phyloP scores from a whole-genome alignment of 2,888 invertebrate species.

The Dione juno region DNA sequence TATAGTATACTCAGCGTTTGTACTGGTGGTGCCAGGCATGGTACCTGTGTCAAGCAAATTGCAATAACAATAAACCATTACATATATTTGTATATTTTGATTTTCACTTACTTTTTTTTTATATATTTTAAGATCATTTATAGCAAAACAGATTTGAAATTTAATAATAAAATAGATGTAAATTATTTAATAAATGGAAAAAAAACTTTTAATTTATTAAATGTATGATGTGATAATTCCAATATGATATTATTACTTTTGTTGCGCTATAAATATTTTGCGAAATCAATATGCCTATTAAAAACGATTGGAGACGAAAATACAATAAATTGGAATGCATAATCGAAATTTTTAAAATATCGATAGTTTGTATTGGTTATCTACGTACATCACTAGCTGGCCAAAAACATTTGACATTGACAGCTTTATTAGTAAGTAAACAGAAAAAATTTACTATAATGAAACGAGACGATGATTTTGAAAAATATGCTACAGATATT shows the following conservation, averaged over 20 bases:
- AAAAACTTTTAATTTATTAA: no score
- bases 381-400: background rate
- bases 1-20: conserved; percentile 13
- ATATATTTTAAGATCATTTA: background rate
- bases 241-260: background rate
- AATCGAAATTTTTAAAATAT: conserved; percentile 1
- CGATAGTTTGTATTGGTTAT: background rate
- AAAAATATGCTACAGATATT: conserved; percentile 67
- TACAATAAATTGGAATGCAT: background rate
- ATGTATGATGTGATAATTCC: background rate
- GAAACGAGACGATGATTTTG: conserved; percentile 53
- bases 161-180: no score
- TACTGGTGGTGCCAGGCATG: conserved; percentile 3
- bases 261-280: background rate
- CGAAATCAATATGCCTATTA: background rate
- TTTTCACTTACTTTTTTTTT: conserved; percentile 6
- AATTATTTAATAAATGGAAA: no score
- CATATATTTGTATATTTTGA: conserved; percentile 27
- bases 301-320: background rate
- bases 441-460: background rate
- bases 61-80: conserved; percentile 27
- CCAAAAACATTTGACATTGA: conserved; percentile 4
- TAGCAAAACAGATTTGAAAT: background rate
- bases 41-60: conserved; percentile 17
- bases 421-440: background rate